Conservation (phyloP, 2,113 vertebrate species). For the Pycnonotus jocosus region DNA sequence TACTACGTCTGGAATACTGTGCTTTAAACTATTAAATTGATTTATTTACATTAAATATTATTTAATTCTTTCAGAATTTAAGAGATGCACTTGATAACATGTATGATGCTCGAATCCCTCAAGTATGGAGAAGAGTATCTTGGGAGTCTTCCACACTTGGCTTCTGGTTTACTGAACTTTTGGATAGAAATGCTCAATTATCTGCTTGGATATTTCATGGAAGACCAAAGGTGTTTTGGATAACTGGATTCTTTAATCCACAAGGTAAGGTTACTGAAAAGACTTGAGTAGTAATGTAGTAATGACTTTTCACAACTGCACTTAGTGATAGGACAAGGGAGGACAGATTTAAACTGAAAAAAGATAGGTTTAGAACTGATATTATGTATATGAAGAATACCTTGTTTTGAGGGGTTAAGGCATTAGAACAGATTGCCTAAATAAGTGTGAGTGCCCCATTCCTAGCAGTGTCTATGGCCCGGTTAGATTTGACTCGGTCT, state of each 20-base stretch:
- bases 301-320: not conserved
- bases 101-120: constrained; percentile 76
- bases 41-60: not conserved
- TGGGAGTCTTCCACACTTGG: constrained; percentile 80
- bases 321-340: not conserved
- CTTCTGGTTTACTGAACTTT: constrained; percentile 80
- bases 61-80: constrained; percentile 65
- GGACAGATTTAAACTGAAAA: not conserved
- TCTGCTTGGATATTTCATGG: constrained; percentile 74
- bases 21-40: not conserved
- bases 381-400: not conserved
- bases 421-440: not conserved
- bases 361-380: not conserved
- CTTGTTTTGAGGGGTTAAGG: not conserved
- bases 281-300: not conserved
- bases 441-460: not conserved
- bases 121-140: constrained; percentile 74
- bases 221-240: constrained; percentile 77
- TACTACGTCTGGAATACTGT: not conserved
- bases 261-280: constrained; percentile 63
- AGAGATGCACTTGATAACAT: constrained; percentile 77
- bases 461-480: not conserved
- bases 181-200: constrained; percentile 77
- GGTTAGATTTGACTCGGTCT: not conserved
- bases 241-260: constrained; percentile 81